Percentiles rank a stretch among this genome's conserved stretches.
These are phyloP conservation scores for Cylindroiulus punctatus DNA, from an alignment of 2,888 invertebrate species.

Conservation along the genomic window DNA sequence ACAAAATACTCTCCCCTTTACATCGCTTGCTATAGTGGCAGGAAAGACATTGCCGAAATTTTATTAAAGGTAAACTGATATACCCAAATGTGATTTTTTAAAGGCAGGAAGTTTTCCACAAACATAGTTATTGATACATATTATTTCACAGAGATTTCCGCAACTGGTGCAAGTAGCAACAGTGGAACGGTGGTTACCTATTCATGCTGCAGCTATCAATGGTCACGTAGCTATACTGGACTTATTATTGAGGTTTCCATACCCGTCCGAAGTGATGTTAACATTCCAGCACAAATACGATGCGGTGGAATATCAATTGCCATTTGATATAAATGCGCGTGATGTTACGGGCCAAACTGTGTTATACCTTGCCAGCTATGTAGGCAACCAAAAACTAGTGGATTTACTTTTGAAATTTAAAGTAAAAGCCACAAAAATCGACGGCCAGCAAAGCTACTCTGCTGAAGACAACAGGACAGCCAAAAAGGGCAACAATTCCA, in stretches of 20 bases:
- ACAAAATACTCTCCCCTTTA: constrained; percentile 93
- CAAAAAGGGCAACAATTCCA: not conserved
- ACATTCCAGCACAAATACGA: constrained; percentile 72
- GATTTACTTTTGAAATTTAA: constrained; percentile 79
- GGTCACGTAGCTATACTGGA: constrained; percentile 83
- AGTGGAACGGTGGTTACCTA: constrained; percentile 89
- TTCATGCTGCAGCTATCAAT: constrained; percentile 92
- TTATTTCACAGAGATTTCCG: constrained; percentile 75
- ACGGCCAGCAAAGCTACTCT: not conserved
- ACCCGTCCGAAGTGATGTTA: constrained; percentile 73
- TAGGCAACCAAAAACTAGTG: constrained; percentile 82
- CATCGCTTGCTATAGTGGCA: constrained; percentile 87
- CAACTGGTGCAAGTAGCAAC: constrained; percentile 85
- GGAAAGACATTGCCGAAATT: constrained; percentile 78
- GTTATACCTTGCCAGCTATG: constrained; percentile 86
- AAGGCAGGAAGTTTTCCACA: constrained; percentile 21
- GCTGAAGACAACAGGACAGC: not conserved
- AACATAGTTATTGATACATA: not conserved
- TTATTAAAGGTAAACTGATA: constrained; percentile 71
- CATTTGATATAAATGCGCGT: constrained; percentile 92
- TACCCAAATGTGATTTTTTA: constrained; percentile 14
- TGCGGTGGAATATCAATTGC: constrained; percentile 83
- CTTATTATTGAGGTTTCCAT: constrained; percentile 79
- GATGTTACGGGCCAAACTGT: constrained; percentile 92
- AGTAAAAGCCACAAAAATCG: constrained; percentile 71